A percentile compares a stretch with the other conserved stretches of the same genome.
Evolutionary conservation across 2,797 vertebrate species (phyloP).

Genomic region (Cryptoblepharus egeriae): DNA sequence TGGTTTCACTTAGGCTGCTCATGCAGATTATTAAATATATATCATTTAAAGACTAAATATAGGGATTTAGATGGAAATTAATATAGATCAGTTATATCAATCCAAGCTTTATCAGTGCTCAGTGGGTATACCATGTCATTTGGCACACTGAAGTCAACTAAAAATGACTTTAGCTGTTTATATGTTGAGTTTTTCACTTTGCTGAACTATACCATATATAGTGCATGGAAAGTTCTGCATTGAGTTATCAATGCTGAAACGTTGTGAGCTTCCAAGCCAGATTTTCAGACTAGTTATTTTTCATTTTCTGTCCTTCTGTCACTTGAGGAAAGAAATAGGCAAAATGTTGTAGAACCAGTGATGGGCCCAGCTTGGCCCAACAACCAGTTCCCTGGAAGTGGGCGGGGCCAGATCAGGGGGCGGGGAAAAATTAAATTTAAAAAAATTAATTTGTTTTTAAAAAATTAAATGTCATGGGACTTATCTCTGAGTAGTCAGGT

Average conservation of each 20-base stretch:
- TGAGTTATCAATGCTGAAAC: rapidly evolving
- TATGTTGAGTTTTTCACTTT: conserved; percentile 50
- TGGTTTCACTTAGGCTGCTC: conserved; percentile 47
- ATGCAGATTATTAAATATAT: conserved; percentile 55
- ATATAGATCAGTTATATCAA: conserved; percentile 60
- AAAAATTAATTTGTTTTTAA: too few relatives aligned
- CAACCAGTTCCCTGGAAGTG: too few relatives aligned
- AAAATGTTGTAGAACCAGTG: neutral
- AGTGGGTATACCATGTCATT: conserved; percentile 32
- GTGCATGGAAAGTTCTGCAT: neutral
- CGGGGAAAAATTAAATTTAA: too few relatives aligned
- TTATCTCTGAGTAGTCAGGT: too few relatives aligned
- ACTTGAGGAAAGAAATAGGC: neutral
- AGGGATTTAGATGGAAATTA: conserved; percentile 33
- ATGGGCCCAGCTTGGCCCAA: too few relatives aligned
- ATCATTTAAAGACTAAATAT: conserved; percentile 42
- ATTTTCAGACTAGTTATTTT: neutral
- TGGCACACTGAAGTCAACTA: conserved; percentile 51
- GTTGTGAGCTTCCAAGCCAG: conserved; percentile 2
- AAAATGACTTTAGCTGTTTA: too few relatives aligned
- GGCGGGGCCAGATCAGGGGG: too few relatives aligned
- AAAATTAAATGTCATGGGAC: too few relatives aligned
- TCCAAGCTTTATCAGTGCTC: conserved; percentile 36
- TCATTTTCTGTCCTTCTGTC: neutral
- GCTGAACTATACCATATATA: neutral